Conservation (phyloP, 2,888 invertebrate species). For the Pandemis cinnamomeana region DNA sequence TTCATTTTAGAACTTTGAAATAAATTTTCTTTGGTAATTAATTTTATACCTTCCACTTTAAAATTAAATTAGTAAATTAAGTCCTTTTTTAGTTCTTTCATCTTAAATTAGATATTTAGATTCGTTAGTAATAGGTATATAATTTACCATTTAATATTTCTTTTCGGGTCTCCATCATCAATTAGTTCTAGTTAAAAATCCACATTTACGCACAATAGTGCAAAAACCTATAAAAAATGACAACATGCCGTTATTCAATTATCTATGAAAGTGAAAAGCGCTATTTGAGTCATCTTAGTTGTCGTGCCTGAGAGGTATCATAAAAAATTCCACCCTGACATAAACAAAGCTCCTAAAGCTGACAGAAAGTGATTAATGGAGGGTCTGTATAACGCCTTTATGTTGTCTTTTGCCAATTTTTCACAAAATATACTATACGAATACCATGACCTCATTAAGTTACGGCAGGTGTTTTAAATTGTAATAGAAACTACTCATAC, state of each 20-base stretch:
- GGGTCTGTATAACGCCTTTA: constrained; percentile 56
- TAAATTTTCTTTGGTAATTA: constrained; percentile 4
- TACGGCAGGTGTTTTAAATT: not conserved
- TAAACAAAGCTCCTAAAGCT: constrained; percentile 56
- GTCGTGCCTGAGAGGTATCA: constrained; percentile 23
- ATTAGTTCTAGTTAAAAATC: too few relatives aligned
- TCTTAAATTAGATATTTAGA: not conserved
- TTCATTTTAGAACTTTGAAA: constrained; percentile 13
- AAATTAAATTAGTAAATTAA: not conserved
- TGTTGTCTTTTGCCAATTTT: constrained; percentile 50
- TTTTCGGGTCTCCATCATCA: too few relatives aligned
- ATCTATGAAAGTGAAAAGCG: not conserved
- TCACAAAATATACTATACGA: not conserved
- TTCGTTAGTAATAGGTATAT: too few relatives aligned
- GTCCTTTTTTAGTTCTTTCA: not conserved
- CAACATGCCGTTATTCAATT: constrained; percentile 1
- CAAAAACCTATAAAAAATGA: not conserved
- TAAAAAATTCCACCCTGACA: constrained; percentile 25
- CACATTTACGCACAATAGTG: too few relatives aligned
- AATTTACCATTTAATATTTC: too few relatives aligned
- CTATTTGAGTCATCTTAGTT: constrained; percentile 13
- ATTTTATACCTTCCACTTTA: not conserved
- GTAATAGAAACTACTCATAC: not conserved
- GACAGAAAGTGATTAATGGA: constrained; percentile 68
- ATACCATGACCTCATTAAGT: constrained; percentile 8